Evolutionary conservation across 2,113 vertebrate genomes (phyloP), one percentile per base, ranked within the genome.

Genomic region (Sakesphorus luctuosus): DNA sequence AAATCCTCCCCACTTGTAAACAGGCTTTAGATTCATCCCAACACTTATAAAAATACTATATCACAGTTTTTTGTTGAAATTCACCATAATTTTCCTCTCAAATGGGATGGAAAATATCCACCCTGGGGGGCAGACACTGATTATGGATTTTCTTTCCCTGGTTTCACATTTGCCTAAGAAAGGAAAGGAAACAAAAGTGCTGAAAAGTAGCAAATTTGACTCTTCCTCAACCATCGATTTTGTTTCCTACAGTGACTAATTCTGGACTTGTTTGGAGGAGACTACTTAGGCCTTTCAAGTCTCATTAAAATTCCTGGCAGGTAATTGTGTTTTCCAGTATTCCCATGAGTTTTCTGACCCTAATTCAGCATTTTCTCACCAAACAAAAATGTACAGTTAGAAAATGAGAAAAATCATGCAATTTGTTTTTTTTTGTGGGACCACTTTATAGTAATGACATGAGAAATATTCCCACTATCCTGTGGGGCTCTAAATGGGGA

Each of bases 61-160:
- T 26, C 46, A 29, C 55, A 53, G 21, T 23, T 85, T 96, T 68
- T 87, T 93, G 20, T 84, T 67, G 72, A 36, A 94, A 95, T 76
- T 92, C 90, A 94, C 36, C 40, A 76, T 63, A 92, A 89, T 66
- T 94, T 88, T 93, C 58, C 24, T 91, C 76, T 94, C 87, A 90
- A 82, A 69, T 19, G 43, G 47, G 46, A 95, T 19, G 17, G 93
- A 49, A 97, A 94, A 92, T 67, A 81, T 46, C 58, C 74, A 88
- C 24, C 18, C 36, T 86, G 71, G 53, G 43, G 52, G 25, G 18
- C 12, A 89, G 72, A 25, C 36, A 36, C 33, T 40, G 17, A 56
- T 62, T 55, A 56, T 11, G 31, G 26, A 55, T 84, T 74, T 78
- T 26, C 56, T 71, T 76, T 62, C 49, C 74, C 52, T 84, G 25